Conservation (phyloP, 1,140 invertebrate genomes). For the Oreohelix idahoensis region DNA sequence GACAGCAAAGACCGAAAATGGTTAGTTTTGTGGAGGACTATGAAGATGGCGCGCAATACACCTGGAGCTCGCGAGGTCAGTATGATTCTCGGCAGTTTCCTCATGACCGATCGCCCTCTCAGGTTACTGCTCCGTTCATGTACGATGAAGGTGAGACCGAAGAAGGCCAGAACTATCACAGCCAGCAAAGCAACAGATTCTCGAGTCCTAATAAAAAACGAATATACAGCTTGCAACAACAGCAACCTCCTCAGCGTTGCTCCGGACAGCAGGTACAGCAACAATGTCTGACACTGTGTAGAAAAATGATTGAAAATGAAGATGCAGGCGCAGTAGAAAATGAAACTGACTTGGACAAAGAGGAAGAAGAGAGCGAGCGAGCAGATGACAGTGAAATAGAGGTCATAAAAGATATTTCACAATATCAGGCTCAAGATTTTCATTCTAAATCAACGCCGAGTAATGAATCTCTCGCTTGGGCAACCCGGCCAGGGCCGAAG, state of each 20-base stretch:
- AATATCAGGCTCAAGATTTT: background rate
- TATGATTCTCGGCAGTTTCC: background rate
- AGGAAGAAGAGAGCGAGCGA: slow-evolving; percentile 3
- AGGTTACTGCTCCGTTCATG: background rate
- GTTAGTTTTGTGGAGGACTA: slow-evolving; percentile 15
- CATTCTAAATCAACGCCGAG: background rate
- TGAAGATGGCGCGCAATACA: background rate
- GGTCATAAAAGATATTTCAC: background rate
- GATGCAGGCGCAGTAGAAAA: background rate
- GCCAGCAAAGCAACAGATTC: background rate
- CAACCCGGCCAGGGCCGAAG: background rate
- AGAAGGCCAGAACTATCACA: background rate
- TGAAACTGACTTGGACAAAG: slow-evolving; percentile 30
- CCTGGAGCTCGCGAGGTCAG: background rate
- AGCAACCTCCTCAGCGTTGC: background rate
- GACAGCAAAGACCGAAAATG: background rate
- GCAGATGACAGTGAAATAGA: slow-evolving; percentile 5
- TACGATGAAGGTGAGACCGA: slow-evolving; percentile 17
- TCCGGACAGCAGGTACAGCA: background rate
- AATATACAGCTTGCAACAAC: background rate
- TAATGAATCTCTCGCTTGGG: background rate
- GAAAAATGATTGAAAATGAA: slow-evolving; percentile 1
- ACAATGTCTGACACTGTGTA: background rate
- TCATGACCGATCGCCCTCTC: background rate
- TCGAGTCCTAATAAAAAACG: background rate